Evolutionary conservation across 2,113 vertebrate species (phyloP).

Genomic region (Chaenogobius annularis): DNA sequence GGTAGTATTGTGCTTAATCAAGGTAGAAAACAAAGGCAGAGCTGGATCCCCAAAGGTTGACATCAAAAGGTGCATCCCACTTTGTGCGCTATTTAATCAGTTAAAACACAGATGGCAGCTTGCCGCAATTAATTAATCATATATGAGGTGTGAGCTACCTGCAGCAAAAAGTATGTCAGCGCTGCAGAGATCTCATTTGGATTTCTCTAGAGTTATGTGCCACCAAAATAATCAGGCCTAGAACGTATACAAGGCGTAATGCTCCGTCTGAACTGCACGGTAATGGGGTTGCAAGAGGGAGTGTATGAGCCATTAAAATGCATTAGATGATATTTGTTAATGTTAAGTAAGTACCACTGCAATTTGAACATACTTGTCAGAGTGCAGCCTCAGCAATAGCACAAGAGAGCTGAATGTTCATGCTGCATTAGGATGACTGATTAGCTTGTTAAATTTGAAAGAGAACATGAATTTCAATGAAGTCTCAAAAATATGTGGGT

Average conservation of each 20-base stretch:
- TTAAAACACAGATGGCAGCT: conserved; percentile 83
- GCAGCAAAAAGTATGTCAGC: conserved; percentile 75
- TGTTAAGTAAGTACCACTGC: conserved; percentile 1
- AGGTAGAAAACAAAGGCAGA: conserved; percentile 74
- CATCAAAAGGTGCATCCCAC: conserved; percentile 81
- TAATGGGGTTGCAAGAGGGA: conserved; percentile 1
- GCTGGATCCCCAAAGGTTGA: conserved; percentile 75
- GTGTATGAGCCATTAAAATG: conserved; percentile 3
- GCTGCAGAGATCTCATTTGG: conserved; percentile 77
- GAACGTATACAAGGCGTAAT: conserved; percentile 41
- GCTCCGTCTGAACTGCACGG: conserved; percentile 38
- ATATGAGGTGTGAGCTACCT: conserved; percentile 77
- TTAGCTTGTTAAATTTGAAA: conserved; percentile 10
- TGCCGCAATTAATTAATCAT: conserved; percentile 81
- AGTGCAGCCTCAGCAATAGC: conserved; percentile 6
- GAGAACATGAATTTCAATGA: conserved; percentile 3
- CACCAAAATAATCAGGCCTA: conserved; percentile 58
- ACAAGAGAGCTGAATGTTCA: conserved; percentile 8
- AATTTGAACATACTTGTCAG: conserved; percentile 9
- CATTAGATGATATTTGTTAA: conserved; percentile 13
- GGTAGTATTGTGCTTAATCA: conserved; percentile 77
- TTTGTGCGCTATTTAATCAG: conserved; percentile 81
- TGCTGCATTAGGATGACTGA: conserved; percentile 9
- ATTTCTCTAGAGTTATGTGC: conserved; percentile 63
- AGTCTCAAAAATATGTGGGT: conserved; percentile 1